Evolutionary conservation across 2,113 vertebrate species (phyloP), one percentile per base, ranked within the genome.

Genomic region (Xiphophorus hellerii): DNA sequence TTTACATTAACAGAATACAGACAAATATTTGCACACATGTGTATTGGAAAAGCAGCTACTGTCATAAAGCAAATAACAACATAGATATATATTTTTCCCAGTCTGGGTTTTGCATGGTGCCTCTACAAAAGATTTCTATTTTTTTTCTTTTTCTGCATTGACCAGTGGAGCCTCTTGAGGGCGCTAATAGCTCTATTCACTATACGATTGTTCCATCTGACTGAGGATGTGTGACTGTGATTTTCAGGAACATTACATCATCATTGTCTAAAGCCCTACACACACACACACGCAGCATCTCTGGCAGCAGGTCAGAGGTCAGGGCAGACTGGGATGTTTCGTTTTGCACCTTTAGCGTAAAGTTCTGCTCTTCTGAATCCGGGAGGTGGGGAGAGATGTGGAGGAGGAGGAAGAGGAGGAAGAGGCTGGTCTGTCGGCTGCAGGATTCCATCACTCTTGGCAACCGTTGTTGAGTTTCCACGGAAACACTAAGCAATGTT

Each of bases 401-500:
- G 74, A 68, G 71, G 66, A 69, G 81, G 76, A 62, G 33, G 72
- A 76, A 78, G 66, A 69, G 79, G 76, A 62, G 39, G 72, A 76
- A 82, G 61, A 84, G 68, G 70, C 68, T 66, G 73, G 76, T 80
- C 77, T 80, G 81, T 83, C 58, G 35, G 69, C 73, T 87, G 89
- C 86, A 89, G 90, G 87, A 92, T 92, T 93, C 92, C 91, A 91
- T 89, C 92, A 93, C 88, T 92, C 89, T 86, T 89, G 83, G 92
- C 85, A 89, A 91, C 87, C 69, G 76, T 89, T 88, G 74, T 87
- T 79, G 84, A 78, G 90, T 93, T 90, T 81, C 92, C 89, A 92
- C 72, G 89, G 92, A 83, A 93, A 93, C 89, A 27, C 87, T 82
- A 39, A 80, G 81, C 66, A 44, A 86, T 82, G 80, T 83, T 89